These are phyloP conservation scores for Pionites leucogaster DNA, from an alignment of 2,113 vertebrate species.

Conservation along the genomic window DNA sequence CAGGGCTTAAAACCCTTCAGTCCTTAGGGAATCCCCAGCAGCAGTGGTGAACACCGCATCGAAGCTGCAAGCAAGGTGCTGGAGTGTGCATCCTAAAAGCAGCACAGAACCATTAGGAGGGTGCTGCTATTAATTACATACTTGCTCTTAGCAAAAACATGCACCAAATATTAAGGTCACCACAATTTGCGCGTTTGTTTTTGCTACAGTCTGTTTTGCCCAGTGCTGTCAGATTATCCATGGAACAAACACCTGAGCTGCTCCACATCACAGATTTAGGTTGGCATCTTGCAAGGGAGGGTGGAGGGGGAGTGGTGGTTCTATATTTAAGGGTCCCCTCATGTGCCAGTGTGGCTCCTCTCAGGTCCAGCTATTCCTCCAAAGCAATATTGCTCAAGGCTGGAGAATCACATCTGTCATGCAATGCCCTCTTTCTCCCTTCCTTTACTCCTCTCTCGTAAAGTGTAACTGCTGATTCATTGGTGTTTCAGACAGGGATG, in stretches of 20 bases:
- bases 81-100: neutral
- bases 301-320: neutral
- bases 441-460: neutral
- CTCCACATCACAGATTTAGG: neutral
- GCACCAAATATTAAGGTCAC: neutral
- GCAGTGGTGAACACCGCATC: neutral
- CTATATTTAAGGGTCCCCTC: neutral
- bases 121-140: neutral
- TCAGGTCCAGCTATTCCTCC: neutral
- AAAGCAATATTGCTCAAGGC: neutral
- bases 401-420: neutral
- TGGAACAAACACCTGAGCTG: neutral
- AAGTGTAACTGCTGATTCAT: neutral
- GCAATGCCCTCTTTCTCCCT: neutral
- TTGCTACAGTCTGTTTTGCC: neutral
- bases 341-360: accelerated
- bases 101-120: neutral
- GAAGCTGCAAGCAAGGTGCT: neutral
- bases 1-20: neutral
- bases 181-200: neutral
- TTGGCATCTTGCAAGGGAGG: too few relatives aligned
- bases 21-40: neutral
- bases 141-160: neutral
- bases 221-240: neutral
- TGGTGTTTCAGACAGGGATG: neutral